phyloP scores from a whole-genome alignment of 2,888 invertebrate species.

The Idaea dimidiata region DNA sequence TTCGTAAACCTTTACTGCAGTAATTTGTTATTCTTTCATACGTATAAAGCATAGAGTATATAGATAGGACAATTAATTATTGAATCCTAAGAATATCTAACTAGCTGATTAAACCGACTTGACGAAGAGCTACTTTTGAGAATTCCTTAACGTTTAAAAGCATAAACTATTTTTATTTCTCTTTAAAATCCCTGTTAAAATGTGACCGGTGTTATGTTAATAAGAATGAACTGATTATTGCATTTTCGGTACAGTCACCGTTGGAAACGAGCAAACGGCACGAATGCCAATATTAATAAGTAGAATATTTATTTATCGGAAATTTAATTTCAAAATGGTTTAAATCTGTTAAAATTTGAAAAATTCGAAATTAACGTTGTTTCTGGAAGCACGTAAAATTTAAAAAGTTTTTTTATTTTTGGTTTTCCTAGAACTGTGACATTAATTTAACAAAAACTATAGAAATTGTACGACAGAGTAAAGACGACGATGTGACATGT shows the following conservation, averaged over 20 bases:
- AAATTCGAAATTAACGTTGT: not conserved
- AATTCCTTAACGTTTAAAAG: not conserved
- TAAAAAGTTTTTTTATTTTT: no score
- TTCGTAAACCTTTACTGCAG: slow-evolving; percentile 8
- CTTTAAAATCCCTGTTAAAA: not conserved
- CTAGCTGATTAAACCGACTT: not conserved
- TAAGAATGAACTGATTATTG: not conserved
- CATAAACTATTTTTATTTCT: not conserved
- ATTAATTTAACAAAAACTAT: no score
- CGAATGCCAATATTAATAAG: not conserved
- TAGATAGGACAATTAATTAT: not conserved
- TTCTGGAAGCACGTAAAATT: no score
- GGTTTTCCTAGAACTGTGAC: no score
- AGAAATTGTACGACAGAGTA: no score
- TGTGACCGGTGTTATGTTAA: not conserved
- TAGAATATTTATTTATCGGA: not conserved
- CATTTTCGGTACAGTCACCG: not conserved
- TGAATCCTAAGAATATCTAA: not conserved
- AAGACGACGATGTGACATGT: no score
- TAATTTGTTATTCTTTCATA: slow-evolving; percentile 2
- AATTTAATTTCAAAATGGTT: not conserved
- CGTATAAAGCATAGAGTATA: not conserved
- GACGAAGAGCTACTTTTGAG: not conserved
- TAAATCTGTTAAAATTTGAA: not conserved
- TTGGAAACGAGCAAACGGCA: not conserved